These are phyloP conservation scores for Buceros bicornis DNA, from an alignment of 2,797 vertebrate species.

Conservation along the genomic window DNA sequence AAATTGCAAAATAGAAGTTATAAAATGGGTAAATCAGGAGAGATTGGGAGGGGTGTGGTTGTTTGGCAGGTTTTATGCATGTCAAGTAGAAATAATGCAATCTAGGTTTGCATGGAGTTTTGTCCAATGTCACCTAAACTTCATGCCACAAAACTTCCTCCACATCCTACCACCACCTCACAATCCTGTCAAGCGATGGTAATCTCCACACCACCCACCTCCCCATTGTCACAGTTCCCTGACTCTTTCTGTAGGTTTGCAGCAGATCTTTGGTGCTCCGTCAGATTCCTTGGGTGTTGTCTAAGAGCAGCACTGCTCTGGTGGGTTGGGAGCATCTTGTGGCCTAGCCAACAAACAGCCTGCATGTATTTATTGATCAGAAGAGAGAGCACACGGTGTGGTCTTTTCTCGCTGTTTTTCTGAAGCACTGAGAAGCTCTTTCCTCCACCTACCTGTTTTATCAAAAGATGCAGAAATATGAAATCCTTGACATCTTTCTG, in stretches of 20 bases:
- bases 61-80: not conserved
- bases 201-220: not conserved
- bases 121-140: not conserved
- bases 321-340: not conserved
- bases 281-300: not conserved
- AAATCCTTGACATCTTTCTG: not conserved
- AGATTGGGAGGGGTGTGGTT: not conserved
- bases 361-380: not conserved
- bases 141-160: not conserved
- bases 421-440: not conserved
- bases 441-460: not conserved
- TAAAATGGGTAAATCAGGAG: not conserved
- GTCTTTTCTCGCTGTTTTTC: not conserved
- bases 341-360: not conserved
- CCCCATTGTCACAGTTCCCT: not conserved
- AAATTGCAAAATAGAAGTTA: not conserved
- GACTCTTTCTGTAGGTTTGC: not conserved
- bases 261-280: not conserved
- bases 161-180: not conserved
- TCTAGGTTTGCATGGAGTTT: not conserved
- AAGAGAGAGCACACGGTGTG: not conserved
- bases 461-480: not conserved
- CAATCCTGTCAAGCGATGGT: fast-evolving
- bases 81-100: not conserved
- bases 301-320: not conserved